Evolutionary conservation across 2,113 vertebrate genomes (phyloP).

Genomic region (Sinosuthora webbiana): DNA sequence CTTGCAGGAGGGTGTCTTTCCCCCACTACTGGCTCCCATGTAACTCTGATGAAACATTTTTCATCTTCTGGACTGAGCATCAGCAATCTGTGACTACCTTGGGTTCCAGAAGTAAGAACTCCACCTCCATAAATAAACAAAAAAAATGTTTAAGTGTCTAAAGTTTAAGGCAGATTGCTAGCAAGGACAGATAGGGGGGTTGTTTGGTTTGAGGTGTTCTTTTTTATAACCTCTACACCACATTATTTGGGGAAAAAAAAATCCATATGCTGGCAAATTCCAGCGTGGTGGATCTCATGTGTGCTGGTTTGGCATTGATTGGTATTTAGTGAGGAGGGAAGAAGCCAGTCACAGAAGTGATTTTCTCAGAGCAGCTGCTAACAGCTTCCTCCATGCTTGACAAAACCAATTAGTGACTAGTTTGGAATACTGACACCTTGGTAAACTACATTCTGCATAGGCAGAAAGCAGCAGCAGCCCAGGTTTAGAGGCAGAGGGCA

Average conservation of each 20-base stretch:
- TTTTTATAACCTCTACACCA: background rate
- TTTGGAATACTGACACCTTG: background rate
- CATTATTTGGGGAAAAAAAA: background rate
- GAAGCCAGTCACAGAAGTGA: background rate
- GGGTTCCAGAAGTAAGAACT: background rate
- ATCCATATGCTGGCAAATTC: background rate
- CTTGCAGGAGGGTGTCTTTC: background rate
- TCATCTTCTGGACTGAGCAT: background rate
- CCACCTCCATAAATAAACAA: background rate
- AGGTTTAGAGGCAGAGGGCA: background rate
- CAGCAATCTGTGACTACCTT: background rate
- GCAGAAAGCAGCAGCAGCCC: background rate
- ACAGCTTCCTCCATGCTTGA: background rate
- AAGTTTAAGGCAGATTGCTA: background rate
- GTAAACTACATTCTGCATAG: background rate
- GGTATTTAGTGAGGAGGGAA: background rate
- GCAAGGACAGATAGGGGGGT: background rate
- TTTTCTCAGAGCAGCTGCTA: background rate
- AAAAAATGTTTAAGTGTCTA: background rate
- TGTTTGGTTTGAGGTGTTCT: background rate
- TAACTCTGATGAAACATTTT: background rate
- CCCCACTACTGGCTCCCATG: background rate
- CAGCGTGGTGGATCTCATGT: fast-evolving
- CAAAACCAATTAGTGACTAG: background rate
- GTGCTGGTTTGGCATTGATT: background rate